Percentiles rank a stretch among this genome's conserved stretches.
Conservation (phyloP, 2,888 invertebrate genomes). For the Enchytraeus crypticus region DNA sequence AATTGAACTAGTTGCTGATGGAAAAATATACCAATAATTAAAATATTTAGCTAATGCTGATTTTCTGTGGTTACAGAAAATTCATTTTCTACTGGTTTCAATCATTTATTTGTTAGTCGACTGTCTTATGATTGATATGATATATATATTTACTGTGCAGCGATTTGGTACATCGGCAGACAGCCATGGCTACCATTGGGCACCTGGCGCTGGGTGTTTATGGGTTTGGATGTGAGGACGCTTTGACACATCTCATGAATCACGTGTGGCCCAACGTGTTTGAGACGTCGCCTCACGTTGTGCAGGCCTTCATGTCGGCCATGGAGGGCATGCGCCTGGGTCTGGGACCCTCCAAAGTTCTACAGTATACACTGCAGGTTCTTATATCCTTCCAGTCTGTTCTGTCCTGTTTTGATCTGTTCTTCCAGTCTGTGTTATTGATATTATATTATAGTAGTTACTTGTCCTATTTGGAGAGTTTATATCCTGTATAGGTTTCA, state of each 20-base stretch:
- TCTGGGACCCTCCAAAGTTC: conserved; percentile 86
- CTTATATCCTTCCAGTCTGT: no score
- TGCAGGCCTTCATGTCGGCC: conserved; percentile 98
- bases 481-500: no score
- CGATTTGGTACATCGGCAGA: conserved; percentile 95
- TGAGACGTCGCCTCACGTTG: conserved; percentile 97
- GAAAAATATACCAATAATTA: no score
- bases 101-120: no score
- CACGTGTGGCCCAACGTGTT: conserved; percentile 99
- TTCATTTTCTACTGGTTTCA: no score
- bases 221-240: conserved; percentile 98
- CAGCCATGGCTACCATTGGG: conserved; percentile 96
- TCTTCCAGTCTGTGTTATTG: background rate
- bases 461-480: background rate
- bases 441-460: background rate
- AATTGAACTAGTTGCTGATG: no score
- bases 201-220: conserved; percentile 97
- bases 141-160: no score
- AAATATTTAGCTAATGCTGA: no score
- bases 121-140: no score
- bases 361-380: conserved; percentile 91
- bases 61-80: no score
- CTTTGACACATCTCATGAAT: conserved; percentile 87
- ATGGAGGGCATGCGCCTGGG: conserved; percentile 95
- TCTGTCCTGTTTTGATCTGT: background rate